A percentile compares a stretch with the other conserved stretches of the same genome.
These are phyloP conservation scores for Pampus argenteus DNA, from an alignment of 2,797 vertebrate species.

Conservation along the genomic window DNA sequence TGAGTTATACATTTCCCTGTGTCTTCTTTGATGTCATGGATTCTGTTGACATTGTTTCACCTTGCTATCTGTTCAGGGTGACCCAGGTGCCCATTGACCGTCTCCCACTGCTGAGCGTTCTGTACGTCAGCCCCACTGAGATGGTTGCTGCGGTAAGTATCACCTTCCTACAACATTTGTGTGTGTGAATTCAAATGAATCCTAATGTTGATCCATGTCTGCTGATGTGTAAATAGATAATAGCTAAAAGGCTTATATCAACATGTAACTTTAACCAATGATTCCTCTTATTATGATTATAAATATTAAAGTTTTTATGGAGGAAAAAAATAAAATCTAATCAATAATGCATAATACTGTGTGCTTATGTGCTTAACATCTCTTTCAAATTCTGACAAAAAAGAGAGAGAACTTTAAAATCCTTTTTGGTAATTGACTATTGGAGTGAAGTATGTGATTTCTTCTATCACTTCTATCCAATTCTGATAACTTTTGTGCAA, in stretches of 20 bases:
- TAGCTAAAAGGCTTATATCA: too few species aligned
- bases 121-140: constrained; percentile 79
- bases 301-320: too few species aligned
- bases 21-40: background rate
- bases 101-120: constrained; percentile 78
- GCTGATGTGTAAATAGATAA: too few species aligned
- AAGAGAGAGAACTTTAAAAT: too few species aligned
- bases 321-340: background rate
- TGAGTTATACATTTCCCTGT: background rate
- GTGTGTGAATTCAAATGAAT: background rate
- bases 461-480: background rate
- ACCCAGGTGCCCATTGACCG: constrained; percentile 79
- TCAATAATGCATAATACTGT: background rate
- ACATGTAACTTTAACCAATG: too few species aligned
- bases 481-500: background rate
- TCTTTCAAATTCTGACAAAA: too few species aligned
- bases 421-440: too few species aligned
- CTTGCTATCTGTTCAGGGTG: constrained; percentile 69
- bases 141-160: constrained; percentile 82
- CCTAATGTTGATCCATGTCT: too few species aligned
- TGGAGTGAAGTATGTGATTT: background rate
- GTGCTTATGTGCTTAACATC: too few species aligned
- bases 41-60: background rate
- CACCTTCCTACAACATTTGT: background rate
- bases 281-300: too few species aligned